Percentiles rank a stretch among this genome's conserved stretches.
phyloP scores from a whole-genome alignment of 2,113 vertebrate genomes.

The Mesoclemmys tuberculata region DNA sequence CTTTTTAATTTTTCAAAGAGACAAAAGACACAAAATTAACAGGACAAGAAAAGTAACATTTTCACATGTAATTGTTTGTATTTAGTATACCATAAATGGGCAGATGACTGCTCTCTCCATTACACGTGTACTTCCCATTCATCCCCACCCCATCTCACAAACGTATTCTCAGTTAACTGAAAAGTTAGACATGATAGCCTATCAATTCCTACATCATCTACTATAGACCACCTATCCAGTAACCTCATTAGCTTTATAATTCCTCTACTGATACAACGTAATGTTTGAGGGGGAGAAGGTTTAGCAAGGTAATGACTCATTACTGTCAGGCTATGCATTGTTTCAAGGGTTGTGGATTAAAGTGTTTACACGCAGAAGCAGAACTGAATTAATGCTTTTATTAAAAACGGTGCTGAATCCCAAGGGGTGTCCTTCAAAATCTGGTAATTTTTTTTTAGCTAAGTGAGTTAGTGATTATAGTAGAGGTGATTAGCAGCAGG shows the following conservation, averaged over 20 bases:
- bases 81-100: not conserved
- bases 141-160: not conserved
- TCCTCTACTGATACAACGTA: not conserved
- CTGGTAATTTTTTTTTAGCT: not conserved
- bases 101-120: not conserved
- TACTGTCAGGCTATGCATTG: not conserved
- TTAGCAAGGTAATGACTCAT: not conserved
- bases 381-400: not conserved
- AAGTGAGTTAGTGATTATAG: not conserved
- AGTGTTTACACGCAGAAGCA: not conserved
- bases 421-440: not conserved
- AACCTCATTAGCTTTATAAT: not conserved
- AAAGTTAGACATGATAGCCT: not conserved
- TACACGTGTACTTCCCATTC: fast-evolving
- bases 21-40: not conserved
- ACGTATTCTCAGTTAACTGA: not conserved
- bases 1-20: not conserved
- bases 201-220: not conserved
- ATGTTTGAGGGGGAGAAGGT: not conserved
- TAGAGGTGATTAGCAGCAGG: not conserved
- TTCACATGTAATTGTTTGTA: not conserved
- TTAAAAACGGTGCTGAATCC: not conserved
- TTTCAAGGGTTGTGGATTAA: not conserved
- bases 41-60: not conserved
- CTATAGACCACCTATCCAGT: not conserved